Conservation (phyloP, 2,888 invertebrate genomes). For the Epiperipatus broadwayi region DNA sequence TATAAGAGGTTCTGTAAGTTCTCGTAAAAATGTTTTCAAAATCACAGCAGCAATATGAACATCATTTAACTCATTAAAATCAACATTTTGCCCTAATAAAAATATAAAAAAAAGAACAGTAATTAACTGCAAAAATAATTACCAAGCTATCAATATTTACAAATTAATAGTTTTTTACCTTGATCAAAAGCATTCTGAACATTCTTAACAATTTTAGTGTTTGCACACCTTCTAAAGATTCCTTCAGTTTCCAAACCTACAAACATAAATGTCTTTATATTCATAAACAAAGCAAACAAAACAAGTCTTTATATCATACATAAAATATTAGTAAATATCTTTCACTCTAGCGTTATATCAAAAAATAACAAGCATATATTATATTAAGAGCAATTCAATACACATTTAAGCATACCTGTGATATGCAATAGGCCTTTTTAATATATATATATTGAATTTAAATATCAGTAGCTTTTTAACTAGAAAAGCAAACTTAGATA, state of each 20-base stretch:
- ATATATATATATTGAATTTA: too few relatives aligned
- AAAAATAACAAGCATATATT: too few relatives aligned
- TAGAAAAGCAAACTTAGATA: too few relatives aligned
- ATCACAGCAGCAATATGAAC: slow-evolving; percentile 85
- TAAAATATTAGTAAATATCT: too few relatives aligned
- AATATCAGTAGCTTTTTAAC: too few relatives aligned
- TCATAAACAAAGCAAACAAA: not conserved
- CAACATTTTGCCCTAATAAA: slow-evolving; percentile 15
- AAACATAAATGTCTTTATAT: slow-evolving; percentile 18
- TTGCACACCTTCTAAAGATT: slow-evolving; percentile 80
- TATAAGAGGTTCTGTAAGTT: slow-evolving; percentile 74
- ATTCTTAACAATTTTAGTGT: slow-evolving; percentile 57
- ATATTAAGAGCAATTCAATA: too few relatives aligned
- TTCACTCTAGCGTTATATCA: too few relatives aligned
- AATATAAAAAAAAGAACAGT: not conserved
- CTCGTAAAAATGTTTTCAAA: slow-evolving; percentile 74
- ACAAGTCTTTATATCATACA: too few relatives aligned
- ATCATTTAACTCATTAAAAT: slow-evolving; percentile 23
- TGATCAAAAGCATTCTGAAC: slow-evolving; percentile 66
- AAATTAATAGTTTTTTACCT: slow-evolving; percentile 33
- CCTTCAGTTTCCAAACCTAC: slow-evolving; percentile 83
- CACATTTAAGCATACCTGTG: not conserved
- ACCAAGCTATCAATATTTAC: too few relatives aligned
- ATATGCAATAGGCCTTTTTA: too few relatives aligned
- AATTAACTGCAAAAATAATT: too few relatives aligned